Conservation (phyloP, 2,113 vertebrate species). For the Caranx ignobilis region DNA sequence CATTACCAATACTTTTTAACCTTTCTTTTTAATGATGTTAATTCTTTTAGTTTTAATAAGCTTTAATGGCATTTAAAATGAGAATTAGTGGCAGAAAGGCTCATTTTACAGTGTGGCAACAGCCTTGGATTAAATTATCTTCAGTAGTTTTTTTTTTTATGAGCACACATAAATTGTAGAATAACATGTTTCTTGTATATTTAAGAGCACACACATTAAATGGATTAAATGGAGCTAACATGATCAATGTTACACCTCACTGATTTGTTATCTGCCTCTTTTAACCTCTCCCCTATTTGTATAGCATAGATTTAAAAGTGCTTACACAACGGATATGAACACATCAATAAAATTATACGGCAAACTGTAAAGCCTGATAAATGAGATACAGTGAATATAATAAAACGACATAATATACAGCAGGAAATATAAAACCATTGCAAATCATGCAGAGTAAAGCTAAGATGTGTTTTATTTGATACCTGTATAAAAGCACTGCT, state of each 20-base stretch:
- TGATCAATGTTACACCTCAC: background rate
- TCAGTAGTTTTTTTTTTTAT: background rate
- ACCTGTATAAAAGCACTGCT: background rate
- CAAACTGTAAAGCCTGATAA: background rate
- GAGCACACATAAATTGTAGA: background rate
- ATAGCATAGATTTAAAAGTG: no score
- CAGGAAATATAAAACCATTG: background rate
- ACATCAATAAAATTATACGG: no score
- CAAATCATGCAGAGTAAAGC: background rate
- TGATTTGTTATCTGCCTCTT: no score
- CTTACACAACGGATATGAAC: background rate
- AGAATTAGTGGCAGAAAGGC: background rate
- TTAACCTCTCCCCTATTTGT: no score
- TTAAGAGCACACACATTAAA: background rate
- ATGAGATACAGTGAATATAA: background rate
- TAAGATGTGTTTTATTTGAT: background rate
- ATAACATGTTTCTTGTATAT: background rate
- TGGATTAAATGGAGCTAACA: background rate
- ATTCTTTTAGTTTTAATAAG: background rate
- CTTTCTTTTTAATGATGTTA: background rate
- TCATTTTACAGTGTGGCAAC: background rate
- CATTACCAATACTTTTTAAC: background rate
- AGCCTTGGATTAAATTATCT: background rate
- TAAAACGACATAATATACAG: background rate
- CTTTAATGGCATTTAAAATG: slow-evolving; percentile 1